Base-by-base conservation (phyloP, 2,797 vertebrate species). In the Cuculus canorus region DNA sequence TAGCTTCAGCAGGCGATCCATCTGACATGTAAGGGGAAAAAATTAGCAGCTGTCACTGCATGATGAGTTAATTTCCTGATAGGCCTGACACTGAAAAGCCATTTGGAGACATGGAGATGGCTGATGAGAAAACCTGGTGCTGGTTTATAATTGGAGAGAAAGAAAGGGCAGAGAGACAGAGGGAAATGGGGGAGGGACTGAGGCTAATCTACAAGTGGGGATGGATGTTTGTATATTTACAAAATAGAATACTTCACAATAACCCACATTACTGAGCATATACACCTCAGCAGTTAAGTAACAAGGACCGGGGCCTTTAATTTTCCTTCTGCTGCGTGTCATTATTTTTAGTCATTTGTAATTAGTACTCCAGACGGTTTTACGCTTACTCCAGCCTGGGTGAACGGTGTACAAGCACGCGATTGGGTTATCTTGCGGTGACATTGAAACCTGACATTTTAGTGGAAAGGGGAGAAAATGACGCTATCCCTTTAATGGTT, bases 1-100 rank as follows among this genome's bases (percentile, higher is more conserved):
- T 98, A 98, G 98, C 98, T 98, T 98, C 98, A 98, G 99, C 98
- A 98, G 98, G 98, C 98, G 98, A 98, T 98, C 98, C 97, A 97
- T 98, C 98, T 99, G 99, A 99, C 99, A 98, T 98, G 98, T 98
- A 98, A 98, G 98, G 98, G 98, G 98, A 97, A 98, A 98, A 98
- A 99, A 99, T 99, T 99, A 99, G 98, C 99, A 99, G 99, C 99
- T 99, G 99, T 99, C 99, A 98, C 97, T 90, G 98, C 97, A 89
- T 99, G 99, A 99, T 98, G 99, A 99, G 98, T 99, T 99, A 98
- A 99, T 99, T 99, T 99, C 99, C 99, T 99, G 99, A 99, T 98
- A 98, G 98, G 98, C 98, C 98, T 98, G 98, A 98, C 98, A 98
- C 98, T 96, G 98, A 98, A 98, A 98, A 98, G 98, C 98, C 98